phyloP scores from a whole-genome alignment of 1,140 invertebrate species.

The Globodera rostochiensis region DNA sequence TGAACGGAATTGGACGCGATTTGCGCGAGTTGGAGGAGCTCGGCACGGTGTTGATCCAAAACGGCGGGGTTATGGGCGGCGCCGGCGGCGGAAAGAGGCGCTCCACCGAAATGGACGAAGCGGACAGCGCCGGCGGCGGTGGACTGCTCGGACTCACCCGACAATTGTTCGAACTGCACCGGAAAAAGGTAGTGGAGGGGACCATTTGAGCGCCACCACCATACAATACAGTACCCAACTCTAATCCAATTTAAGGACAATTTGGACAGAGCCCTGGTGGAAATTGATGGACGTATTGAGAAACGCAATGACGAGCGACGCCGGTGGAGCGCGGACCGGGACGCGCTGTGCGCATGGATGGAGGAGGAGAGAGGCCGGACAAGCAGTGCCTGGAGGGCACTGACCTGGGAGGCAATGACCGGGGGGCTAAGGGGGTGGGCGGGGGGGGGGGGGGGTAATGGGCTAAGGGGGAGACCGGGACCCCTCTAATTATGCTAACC shows the following conservation, averaged over 20 bases:
- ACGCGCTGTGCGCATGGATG: slow-evolving; percentile 18
- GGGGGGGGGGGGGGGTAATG: no score
- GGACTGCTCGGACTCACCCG: not conserved
- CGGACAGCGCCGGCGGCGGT: not conserved
- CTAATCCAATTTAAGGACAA: slow-evolving; percentile 1
- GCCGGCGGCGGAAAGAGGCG: slow-evolving; percentile 5
- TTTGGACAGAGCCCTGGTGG: slow-evolving; percentile 10
- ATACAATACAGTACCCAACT: no score
- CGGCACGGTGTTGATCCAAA: slow-evolving; percentile 25
- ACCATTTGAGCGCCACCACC: no score
- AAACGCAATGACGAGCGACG: not conserved
- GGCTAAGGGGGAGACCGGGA: no score
- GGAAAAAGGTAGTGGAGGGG: not conserved
- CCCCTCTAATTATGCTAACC: no score
- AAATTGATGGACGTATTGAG: not conserved
- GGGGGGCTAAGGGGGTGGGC: not conserved
- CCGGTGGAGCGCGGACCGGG: slow-evolving; percentile 14
- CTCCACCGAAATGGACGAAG: slow-evolving; percentile 22
- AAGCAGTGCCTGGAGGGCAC: not conserved
- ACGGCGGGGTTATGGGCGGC: not conserved
- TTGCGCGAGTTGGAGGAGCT: slow-evolving; percentile 35
- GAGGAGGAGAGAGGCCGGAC: slow-evolving; percentile 3
- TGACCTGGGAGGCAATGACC: not conserved
- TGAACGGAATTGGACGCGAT: not conserved
- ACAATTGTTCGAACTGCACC: slow-evolving; percentile 4